Percentiles rank a stretch among this genome's conserved stretches.
Conservation (phyloP, 2,113 vertebrate species). For the Illadopsis cleaveri region DNA sequence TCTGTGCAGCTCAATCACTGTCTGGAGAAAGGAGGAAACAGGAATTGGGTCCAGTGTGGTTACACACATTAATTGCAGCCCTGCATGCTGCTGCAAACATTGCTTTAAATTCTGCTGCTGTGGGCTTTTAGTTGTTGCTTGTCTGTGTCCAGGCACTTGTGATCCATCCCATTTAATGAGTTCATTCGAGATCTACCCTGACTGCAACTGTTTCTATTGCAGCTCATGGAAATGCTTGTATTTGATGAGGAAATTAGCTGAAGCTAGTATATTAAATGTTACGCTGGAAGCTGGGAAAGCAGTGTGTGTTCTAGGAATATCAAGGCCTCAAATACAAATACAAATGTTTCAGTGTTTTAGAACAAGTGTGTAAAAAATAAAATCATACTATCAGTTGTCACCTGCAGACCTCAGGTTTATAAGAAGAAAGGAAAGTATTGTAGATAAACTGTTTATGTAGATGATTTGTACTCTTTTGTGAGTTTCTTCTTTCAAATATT, state of each 20-base stretch:
- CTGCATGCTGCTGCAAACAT: background rate
- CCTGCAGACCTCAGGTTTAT: background rate
- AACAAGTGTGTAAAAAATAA: background rate
- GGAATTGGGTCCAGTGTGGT: background rate
- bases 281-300: background rate
- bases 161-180: background rate
- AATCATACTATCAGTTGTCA: background rate
- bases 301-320: background rate
- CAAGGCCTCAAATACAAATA: background rate
- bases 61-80: background rate
- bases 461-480: background rate
- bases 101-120: background rate
- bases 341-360: background rate
- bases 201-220: accelerated
- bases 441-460: background rate
- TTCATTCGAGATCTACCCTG: background rate
- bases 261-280: background rate
- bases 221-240: background rate
- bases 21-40: background rate
- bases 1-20: background rate
- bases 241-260: background rate
- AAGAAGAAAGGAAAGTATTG: accelerated
- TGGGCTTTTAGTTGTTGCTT: background rate
- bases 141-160: background rate
- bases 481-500: background rate